Evolutionary conservation across 1,140 invertebrate species (phyloP).

Genomic region (Artemia franciscana): DNA sequence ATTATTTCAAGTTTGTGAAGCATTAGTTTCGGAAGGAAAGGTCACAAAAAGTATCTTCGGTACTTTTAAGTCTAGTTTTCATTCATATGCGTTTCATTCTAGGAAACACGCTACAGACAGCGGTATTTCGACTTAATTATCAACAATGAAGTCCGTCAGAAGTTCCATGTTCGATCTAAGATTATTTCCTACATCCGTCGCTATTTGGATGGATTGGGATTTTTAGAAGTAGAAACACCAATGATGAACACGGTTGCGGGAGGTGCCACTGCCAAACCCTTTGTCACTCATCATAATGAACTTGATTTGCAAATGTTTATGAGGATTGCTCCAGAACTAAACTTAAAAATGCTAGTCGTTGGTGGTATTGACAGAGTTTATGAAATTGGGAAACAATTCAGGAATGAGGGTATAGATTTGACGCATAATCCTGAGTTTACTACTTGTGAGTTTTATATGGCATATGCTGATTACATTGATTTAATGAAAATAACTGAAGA

Average conservation of each 20-base stretch:
- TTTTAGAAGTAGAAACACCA: constrained; percentile 96
- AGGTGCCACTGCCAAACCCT: constrained; percentile 94
- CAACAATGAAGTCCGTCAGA: constrained; percentile 68
- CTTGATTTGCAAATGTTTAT: constrained; percentile 89
- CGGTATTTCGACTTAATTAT: constrained; percentile 93
- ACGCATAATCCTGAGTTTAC: constrained; percentile 99
- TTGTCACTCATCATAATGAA: constrained; percentile 97
- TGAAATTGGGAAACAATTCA: constrained; percentile 89
- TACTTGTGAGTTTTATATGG: constrained; percentile 99
- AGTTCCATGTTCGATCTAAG: constrained; percentile 68
- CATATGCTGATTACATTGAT: constrained; percentile 97
- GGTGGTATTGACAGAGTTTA: constrained; percentile 92
- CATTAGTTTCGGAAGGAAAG: no score
- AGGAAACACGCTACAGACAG: constrained; percentile 77
- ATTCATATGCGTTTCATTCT: no score
- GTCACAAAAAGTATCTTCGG: no score
- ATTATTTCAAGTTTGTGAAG: no score
- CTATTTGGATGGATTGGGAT: constrained; percentile 81
- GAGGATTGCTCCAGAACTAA: constrained; percentile 92
- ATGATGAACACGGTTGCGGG: constrained; percentile 99
- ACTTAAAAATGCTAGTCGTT: constrained; percentile 92
- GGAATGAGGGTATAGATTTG: constrained; percentile 95
- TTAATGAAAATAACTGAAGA: constrained; percentile 77
- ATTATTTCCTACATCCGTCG: constrained; percentile 75
- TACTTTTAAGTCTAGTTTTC: no score